Conservation (phyloP, 2,797 vertebrate species). For the Silurus aristotelis region DNA sequence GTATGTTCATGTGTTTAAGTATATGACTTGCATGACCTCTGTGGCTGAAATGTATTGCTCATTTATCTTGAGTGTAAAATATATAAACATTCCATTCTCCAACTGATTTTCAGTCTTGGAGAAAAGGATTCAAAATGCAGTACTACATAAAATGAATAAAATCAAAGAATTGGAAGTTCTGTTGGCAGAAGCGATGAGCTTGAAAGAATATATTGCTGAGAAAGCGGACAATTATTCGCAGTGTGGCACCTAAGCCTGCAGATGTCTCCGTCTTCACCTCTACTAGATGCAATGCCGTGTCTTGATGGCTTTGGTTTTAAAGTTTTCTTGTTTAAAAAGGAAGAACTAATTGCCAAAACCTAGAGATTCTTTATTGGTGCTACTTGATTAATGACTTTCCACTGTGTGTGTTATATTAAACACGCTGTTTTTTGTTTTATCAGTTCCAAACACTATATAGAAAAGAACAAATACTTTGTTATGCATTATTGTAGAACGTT, state of each 20-base stretch:
- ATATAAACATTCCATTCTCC: constrained; percentile 8
- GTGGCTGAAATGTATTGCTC: neutral
- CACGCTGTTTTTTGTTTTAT: neutral
- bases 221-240: constrained; percentile 66
- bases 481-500: neutral
- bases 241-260: constrained; percentile 56
- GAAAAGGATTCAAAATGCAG: constrained; percentile 75
- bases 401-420: neutral
- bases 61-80: neutral
- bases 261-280: neutral
- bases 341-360: neutral
- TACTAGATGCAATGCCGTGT: neutral
- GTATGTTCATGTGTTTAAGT: constrained; percentile 56
- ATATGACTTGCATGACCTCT: neutral
- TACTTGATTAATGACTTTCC: neutral
- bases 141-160: constrained; percentile 74
- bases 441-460: neutral
- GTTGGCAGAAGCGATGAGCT: constrained; percentile 68
- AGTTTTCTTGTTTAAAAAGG: neutral
- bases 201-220: constrained; percentile 73
- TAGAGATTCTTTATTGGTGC: neutral
- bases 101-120: constrained; percentile 79
- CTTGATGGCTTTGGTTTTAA: neutral
- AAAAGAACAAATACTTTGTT: neutral
- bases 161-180: constrained; percentile 71